Base-by-base conservation (phyloP, 2,113 vertebrate genomes). In the Mastomys coucha region DNA sequence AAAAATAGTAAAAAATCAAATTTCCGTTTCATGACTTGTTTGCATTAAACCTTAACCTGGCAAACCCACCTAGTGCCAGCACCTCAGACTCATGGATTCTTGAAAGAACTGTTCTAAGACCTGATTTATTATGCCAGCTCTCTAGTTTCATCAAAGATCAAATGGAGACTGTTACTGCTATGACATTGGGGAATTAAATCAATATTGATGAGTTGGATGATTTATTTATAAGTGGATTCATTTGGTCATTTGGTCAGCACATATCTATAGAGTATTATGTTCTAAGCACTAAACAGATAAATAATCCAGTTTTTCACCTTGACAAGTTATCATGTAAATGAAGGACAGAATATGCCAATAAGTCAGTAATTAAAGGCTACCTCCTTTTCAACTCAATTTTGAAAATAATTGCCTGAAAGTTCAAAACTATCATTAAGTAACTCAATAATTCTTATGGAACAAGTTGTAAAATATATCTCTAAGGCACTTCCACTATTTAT, bases 1-100 rank as follows among this genome's bases (percentile, higher is more conserved):
- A 69, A 69, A 90, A 58, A 84, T 91, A 82, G 36, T 73, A 26
- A 78, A 81, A 67, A 73, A 77, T 73, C 93, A 70, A 89, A 69
- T 22, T n/a, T 53, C 20, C 4, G 2, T 7, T 2, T 70, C 49
- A 26, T 88, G 49, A 69, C 81, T 96, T 78, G 80, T 95, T 92
- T 94, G 95, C 67, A 82, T 94, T 97, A 95, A 91, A 92, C 93
- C 76, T 94, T 86, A 94, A 80, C 76, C 84, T 96, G 91, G 75
- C 60, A 94, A 97, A 82, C 77, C 92, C 75, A 86, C 31, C 42
- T 4, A 69, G 67, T 60, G 24, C 51, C 93, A 10, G 4, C 56
- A 86, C 11, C 56, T 88, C 93, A 19, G n/a, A 14, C 53, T 91
- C 69, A 24, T 7, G 9, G 3, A 89, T 49, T 73, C 11, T 45